Percentiles rank a stretch among this genome's conserved stretches.
Conservation (phyloP, 2,797 vertebrate genomes). For the Coccyzus lansbergi region DNA sequence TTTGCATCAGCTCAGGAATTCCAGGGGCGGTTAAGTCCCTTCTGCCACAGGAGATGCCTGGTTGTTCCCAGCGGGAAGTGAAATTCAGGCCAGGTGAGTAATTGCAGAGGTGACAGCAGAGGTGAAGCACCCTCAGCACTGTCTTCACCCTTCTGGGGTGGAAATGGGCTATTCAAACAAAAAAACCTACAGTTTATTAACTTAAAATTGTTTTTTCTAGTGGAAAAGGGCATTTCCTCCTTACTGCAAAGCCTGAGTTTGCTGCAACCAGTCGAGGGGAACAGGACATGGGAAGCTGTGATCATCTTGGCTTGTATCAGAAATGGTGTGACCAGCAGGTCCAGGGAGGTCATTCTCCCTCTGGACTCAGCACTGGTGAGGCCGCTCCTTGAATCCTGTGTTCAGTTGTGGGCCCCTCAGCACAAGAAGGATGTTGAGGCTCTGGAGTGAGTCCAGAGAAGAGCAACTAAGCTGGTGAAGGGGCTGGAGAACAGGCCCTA, state of each 20-base stretch:
- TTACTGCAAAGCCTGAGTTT: background rate
- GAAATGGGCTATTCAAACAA: background rate
- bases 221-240: background rate
- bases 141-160: background rate
- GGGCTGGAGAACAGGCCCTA: no score
- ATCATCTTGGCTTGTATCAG: no score
- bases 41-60: background rate
- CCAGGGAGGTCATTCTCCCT: no score
- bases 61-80: background rate
- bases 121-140: background rate
- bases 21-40: accelerated
- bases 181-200: background rate
- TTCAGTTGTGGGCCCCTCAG: no score
- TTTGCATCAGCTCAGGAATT: accelerated
- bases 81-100: background rate
- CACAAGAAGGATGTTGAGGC: no score
- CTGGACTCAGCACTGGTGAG: no score
- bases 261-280: background rate
- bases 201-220: background rate
- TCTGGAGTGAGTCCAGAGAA: no score
- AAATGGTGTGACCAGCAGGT: no score
- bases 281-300: accelerated
- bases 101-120: background rate
- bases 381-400: no score
- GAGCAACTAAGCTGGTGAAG: no score